phyloP scores from a whole-genome alignment of 2,888 invertebrate species.

The Nasonia oneida region DNA sequence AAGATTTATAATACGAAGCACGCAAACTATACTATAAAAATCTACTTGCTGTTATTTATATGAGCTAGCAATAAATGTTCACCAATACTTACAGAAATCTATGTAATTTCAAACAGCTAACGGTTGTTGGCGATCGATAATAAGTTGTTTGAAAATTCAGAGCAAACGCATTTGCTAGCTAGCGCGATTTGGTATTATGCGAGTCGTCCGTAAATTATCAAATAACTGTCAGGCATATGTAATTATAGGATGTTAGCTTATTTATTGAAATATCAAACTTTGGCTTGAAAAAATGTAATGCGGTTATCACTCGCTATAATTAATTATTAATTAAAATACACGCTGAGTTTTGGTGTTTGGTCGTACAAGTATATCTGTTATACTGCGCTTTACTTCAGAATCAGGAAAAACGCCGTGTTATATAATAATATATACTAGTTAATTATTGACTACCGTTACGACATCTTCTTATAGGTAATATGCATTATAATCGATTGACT shows the following conservation, averaged over 20 bases:
- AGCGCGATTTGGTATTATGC: background rate
- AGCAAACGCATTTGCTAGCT: background rate
- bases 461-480: conserved; percentile 62
- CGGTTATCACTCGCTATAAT: background rate
- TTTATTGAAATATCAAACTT: background rate
- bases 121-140: conserved; percentile 24
- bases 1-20: background rate
- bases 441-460: conserved; percentile 74
- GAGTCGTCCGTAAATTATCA: background rate
- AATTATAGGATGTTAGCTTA: background rate
- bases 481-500: conserved; percentile 60
- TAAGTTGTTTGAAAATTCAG: conserved; percentile 16
- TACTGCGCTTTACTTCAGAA: conserved; percentile 56
- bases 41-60: conserved; percentile 16
- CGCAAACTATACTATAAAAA: conserved; percentile 25
- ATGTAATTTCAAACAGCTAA: background rate
- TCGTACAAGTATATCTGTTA: conserved; percentile 42
- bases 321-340: conserved; percentile 16
- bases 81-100: background rate
- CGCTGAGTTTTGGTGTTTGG: conserved; percentile 55
- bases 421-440: conserved; percentile 58
- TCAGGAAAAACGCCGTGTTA: conserved; percentile 60
- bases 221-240: background rate
- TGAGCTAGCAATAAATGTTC: background rate
- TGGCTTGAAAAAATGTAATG: conserved; percentile 5